These are phyloP conservation scores for Mormyrus lacerda DNA, from an alignment of 2,113 vertebrate genomes.

Conservation along the genomic window DNA sequence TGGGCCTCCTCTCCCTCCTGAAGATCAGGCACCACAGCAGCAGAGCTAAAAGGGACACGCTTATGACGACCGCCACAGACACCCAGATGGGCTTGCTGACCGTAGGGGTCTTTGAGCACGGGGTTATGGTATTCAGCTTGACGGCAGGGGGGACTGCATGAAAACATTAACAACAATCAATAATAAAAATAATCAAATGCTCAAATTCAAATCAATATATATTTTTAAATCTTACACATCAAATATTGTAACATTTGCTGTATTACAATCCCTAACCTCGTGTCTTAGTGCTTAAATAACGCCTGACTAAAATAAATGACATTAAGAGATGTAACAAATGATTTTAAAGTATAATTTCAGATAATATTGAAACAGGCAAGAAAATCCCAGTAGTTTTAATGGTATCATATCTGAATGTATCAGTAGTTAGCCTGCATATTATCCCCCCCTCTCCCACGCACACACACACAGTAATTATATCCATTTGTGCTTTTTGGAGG, in stretches of 20 bases:
- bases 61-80: constrained; percentile 31
- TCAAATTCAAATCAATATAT: not conserved
- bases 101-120: not conserved
- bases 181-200: not conserved
- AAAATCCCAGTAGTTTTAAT: not conserved
- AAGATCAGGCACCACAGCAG: constrained; percentile 50
- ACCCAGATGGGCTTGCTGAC: constrained; percentile 43
- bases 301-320: not conserved
- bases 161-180: not conserved
- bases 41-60: constrained; percentile 46
- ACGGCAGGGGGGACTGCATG: constrained; percentile 20
- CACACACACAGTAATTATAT: not conserved
- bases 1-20: constrained; percentile 31
- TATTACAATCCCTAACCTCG: not conserved
- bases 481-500: not conserved
- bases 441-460: not conserved
- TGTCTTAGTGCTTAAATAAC: not conserved
- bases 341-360: not conserved
- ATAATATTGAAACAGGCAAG: not conserved
- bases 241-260: not conserved
- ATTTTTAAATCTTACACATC: not conserved
- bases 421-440: not conserved
- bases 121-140: not conserved
- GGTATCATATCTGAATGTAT: not conserved
- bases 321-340: not conserved